A percentile compares a stretch with the other conserved stretches of the same genome.
Conservation (phyloP, 2,888 invertebrate genomes). For the Eucera pruinosa region DNA sequence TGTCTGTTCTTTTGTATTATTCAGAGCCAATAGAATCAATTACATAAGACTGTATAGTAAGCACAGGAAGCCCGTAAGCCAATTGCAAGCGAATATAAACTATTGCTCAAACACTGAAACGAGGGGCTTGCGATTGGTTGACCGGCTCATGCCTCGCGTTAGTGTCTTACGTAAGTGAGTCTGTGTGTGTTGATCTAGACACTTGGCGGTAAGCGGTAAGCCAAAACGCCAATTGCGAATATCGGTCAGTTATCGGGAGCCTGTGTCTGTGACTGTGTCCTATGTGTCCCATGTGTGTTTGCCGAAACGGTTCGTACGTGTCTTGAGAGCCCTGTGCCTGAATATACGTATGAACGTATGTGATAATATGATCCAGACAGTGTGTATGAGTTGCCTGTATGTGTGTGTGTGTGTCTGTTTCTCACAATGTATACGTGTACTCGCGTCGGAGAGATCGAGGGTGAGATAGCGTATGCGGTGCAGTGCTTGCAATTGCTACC, state of each 20-base stretch:
- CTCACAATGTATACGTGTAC: constrained; percentile 2
- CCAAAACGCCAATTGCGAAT: constrained; percentile 65
- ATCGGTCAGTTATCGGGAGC: constrained; percentile 58
- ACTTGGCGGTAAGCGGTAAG: constrained; percentile 64
- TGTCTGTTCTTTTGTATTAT: constrained; percentile 2
- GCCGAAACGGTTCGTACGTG: constrained; percentile 28
- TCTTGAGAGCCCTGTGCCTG: constrained; percentile 34
- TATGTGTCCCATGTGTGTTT: constrained; percentile 7
- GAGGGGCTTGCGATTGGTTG: constrained; percentile 71
- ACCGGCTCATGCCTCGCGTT: constrained; percentile 69
- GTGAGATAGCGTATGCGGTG: constrained; percentile 33
- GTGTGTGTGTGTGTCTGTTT: constrained; percentile 26
- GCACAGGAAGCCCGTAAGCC: constrained; percentile 59
- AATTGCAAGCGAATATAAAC: constrained; percentile 65
- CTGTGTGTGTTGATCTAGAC: constrained; percentile 59
- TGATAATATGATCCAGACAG: constrained; percentile 35
- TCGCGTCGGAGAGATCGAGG: constrained; percentile 25
- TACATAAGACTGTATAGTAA: constrained; percentile 66
- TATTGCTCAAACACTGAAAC: constrained; percentile 71
- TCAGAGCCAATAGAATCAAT: constrained; percentile 64
- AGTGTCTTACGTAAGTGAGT: constrained; percentile 70
- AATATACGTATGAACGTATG: constrained; percentile 35
- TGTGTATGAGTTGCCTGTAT: constrained; percentile 13
- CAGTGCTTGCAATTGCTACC: constrained; percentile 55
- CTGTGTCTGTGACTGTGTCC: constrained; percentile 28